Percentiles rank a stretch among this genome's conserved stretches.
These are phyloP conservation scores for Epizoanthus rinbou DNA, from an alignment of 92 coral and sea anemone genomes.

Conservation along the genomic window DNA sequence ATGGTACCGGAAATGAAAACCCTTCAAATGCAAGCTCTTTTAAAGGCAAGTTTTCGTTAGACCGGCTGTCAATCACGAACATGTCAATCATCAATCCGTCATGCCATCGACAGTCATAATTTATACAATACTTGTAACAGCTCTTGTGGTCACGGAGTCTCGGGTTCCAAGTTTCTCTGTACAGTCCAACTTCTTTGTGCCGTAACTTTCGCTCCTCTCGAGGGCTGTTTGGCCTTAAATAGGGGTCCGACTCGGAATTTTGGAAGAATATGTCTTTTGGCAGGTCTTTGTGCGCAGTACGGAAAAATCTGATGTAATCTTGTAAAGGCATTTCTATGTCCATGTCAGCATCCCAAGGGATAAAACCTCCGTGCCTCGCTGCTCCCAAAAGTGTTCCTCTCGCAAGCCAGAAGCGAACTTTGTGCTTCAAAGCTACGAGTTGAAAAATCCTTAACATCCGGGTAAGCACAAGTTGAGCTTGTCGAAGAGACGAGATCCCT, in stretches of 20 bases:
- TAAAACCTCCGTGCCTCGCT: constrained; percentile 71
- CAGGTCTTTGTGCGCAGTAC: constrained; percentile 53
- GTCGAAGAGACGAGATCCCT: constrained; percentile 38
- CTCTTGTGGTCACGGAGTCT: constrained; percentile 65
- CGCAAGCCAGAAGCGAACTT: constrained; percentile 60
- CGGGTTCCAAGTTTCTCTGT: constrained; percentile 61
- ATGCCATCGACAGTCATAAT: constrained; percentile 65
- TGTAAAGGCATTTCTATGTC: constrained; percentile 66
- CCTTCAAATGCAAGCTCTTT: constrained; percentile 66
- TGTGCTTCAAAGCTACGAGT: constrained; percentile 56
- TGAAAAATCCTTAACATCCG: constrained; percentile 59
- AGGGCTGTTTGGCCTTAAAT: constrained; percentile 47
- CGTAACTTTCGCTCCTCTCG: background rate
- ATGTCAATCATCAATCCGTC: constrained; percentile 77
- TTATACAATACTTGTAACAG: constrained; percentile 66
- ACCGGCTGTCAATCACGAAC: constrained; percentile 36
- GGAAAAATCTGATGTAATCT: constrained; percentile 65
- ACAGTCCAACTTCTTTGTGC: constrained; percentile 58
- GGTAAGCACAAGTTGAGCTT: constrained; percentile 63
- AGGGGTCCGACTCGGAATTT: constrained; percentile 59
- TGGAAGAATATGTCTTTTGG: constrained; percentile 71
- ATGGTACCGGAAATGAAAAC: constrained; percentile 58
- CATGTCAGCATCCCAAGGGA: constrained; percentile 75
- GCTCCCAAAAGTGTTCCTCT: constrained; percentile 72
- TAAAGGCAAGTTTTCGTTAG: constrained; percentile 46